Conservation (phyloP, 2,113 vertebrate genomes). For the Phylloscopus whistleri region DNA sequence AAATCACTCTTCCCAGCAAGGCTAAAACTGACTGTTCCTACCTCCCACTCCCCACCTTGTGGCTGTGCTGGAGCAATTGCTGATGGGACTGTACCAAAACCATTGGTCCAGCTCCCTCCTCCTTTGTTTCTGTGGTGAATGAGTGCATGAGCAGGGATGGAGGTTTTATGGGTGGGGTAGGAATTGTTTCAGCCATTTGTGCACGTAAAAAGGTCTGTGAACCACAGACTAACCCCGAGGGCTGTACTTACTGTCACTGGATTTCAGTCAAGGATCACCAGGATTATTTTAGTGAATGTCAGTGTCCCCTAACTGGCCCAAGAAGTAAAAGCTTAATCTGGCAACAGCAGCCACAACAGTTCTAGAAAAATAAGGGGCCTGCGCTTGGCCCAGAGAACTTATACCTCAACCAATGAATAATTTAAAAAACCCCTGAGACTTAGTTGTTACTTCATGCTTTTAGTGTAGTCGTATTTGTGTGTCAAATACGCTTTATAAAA, state of each 20-base stretch:
- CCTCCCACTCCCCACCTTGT: background rate
- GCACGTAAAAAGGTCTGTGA: background rate
- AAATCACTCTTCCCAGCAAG: background rate
- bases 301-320: background rate
- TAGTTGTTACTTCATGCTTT: background rate
- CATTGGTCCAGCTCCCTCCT: background rate
- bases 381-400: background rate
- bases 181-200: background rate
- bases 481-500: background rate
- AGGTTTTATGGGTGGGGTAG: background rate
- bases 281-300: background rate
- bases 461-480: background rate
- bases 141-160: background rate
- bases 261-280: background rate
- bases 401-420: background rate
- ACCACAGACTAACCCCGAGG: background rate
- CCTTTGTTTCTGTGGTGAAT: background rate
- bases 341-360: background rate
- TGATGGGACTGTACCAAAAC: background rate
- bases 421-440: accelerated
- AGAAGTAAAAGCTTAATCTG: background rate
- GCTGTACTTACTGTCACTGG: background rate
- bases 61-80: background rate
- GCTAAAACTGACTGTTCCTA: background rate
- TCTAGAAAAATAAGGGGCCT: background rate